phyloP scores from a whole-genome alignment of 2,888 invertebrate species.

The Ashinkailepas kermadecensis region DNA sequence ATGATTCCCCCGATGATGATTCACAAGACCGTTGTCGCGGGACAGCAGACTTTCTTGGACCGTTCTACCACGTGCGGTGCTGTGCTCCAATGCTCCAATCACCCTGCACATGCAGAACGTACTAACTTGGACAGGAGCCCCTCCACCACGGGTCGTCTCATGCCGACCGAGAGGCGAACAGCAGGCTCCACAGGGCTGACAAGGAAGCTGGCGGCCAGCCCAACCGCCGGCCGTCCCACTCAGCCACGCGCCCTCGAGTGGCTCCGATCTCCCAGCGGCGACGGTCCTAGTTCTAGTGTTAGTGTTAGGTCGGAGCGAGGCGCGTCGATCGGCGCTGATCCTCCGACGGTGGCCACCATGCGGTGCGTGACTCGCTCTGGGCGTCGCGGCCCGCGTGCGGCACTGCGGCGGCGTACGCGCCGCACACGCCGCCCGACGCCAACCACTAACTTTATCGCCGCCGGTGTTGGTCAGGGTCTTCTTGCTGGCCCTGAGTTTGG shows the following conservation, averaged over 20 bases:
- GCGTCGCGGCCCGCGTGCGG: neutral
- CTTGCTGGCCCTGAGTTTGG: neutral
- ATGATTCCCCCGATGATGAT: too few relatives aligned
- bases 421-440: neutral
- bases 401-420: neutral
- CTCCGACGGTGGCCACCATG: neutral
- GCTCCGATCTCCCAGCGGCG: neutral
- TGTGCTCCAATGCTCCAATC: too few relatives aligned
- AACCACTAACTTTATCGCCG: neutral
- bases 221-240: neutral
- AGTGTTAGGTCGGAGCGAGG: neutral
- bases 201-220: neutral
- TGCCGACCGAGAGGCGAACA: neutral
- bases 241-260: neutral
- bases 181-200: too few relatives aligned
- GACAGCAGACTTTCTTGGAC: too few relatives aligned
- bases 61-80: too few relatives aligned
- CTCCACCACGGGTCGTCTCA: neutral
- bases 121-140: neutral
- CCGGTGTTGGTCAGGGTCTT: neutral
- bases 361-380: neutral
- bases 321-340: neutral
- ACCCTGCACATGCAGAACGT: neutral
- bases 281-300: neutral
- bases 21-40: too few relatives aligned